Percentiles rank a stretch among this genome's conserved stretches.
phyloP scores from a whole-genome alignment of 1,140 invertebrate genomes.

The Octopus bimaculoides region DNA sequence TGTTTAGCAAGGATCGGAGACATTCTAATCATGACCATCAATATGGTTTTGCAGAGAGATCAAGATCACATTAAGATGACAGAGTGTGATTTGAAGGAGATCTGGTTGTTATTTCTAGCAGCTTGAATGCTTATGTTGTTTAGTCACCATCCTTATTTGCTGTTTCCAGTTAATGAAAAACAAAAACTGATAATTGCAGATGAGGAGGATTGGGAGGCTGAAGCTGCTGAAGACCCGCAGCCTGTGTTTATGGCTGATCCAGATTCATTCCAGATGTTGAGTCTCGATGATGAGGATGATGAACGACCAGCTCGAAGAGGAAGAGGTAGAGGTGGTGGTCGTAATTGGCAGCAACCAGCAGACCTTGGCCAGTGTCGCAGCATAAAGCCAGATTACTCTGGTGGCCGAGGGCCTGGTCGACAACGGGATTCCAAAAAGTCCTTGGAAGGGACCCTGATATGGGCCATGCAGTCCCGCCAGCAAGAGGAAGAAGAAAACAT shows the following conservation, averaged over 20 bases:
- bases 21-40: too few relatives aligned
- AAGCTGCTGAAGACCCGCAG: not conserved
- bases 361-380: not conserved
- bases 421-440: not conserved
- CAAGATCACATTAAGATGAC: too few relatives aligned
- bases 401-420: not conserved
- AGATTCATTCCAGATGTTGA: not conserved
- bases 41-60: too few relatives aligned
- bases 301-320: not conserved
- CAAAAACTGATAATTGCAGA: not conserved
- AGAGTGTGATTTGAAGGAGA: too few relatives aligned
- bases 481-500: not conserved
- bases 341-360: not conserved
- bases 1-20: too few relatives aligned
- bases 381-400: not conserved
- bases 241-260: not conserved
- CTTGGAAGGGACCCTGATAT: not conserved
- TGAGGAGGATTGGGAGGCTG: not conserved
- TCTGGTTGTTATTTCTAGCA: too few relatives aligned
- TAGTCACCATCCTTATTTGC: too few relatives aligned
- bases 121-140: too few relatives aligned
- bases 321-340: not conserved
- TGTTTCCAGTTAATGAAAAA: too few relatives aligned
- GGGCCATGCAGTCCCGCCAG: not conserved
- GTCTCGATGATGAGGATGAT: not conserved